Evolutionary conservation across 2,888 invertebrate species (phyloP), one percentile per base, ranked within the genome.

Genomic region (Nomada fabriciana): DNA sequence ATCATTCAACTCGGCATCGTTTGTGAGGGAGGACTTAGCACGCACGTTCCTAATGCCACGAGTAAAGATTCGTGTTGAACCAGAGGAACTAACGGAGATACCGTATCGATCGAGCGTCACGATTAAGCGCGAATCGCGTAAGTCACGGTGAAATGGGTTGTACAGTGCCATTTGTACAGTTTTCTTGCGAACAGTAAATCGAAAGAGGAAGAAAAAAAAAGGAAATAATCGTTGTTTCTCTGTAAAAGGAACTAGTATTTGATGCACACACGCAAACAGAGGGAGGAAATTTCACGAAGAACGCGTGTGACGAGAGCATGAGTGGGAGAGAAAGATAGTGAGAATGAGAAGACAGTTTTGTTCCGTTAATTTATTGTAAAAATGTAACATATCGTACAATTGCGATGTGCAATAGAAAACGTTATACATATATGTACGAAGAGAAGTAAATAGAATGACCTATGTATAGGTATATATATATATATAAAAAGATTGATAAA

Each of bases 351-450:
- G 63, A 63, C 80, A 83, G 81, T 80, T 87, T 88, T 68, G 72
- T 82, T 94, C 90, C 94, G 94, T 91, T 93, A 93, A 93, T 91
- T 93, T 93, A 93, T 93, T 93, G 93, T 93, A 93, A 92, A 93
- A 93, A 91, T 93, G 92, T 92, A 91, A 92, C 87, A 92, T 90
- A 90, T 86, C 87, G 86, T 80, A 82, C 76, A 89, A 91, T 91
- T 92, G 92, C 92, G 76, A 91, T 80, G 92, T 92, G 90, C 88
- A 86, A 88, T 88, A 88, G 79, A 82, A 80, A 61, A 36, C 36
- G 76, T 73, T 87, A 88, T 86, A 87, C 76, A 83, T 86, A 91
- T 90, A 86, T 78, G 67, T 59, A 68, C 55, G 70, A 61, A 69
- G 69, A 76, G 61, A 77, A 74, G 47, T 78, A 82, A 78, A 83